Evolutionary conservation across 92 coral and sea anemone species (phyloP), one percentile per base, ranked within the genome.

Genomic region (Anthopleura xanthogrammica): DNA sequence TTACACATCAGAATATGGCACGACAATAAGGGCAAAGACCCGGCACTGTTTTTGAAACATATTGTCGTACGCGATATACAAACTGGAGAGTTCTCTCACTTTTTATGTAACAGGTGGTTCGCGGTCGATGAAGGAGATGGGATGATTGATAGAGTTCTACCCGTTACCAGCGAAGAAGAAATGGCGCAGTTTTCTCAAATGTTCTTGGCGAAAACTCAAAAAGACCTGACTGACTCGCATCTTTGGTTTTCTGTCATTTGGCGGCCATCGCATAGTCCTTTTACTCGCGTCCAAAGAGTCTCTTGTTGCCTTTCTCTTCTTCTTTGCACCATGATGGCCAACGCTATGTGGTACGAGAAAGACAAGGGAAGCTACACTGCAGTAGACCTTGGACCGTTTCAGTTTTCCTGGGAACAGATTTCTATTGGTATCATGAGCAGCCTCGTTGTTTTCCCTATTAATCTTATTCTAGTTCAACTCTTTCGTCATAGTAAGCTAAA

Each of bases 111-210:
- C 60, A 87, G 92, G 70, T 97, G 99, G 99, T 92, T 97, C 14
- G 99, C 99, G 8, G 98, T 97, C 22, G 99, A 97, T 79, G 95
- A 89, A 57, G 97, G 97, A 60, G 99, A 97, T 83, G 98, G 97
- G 11, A 81, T 88, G 83, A 92, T 94, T 22, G 93, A 94, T 60
- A 87, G 98, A 76, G 83, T 94, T 48, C 80, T 97, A 16, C 89
- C 97, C 40, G 87, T 94, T 2, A 86, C 99, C 19, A 88, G 91
- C 76, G 77, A 74, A 22, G 91, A 91, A 82, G 98, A 94, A 65
- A 83, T 97, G 86, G 76, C 74, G 24, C 93, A 90, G 36, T 97
- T 94, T 60, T 91, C 91, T n/a, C 93, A 86, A 24, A 79, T 94
- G 83, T 94, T 97, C 55, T 74, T 97, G 57, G 86, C 92, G 79